Evolutionary conservation across 2,113 vertebrate species (phyloP).

Genomic region (Canis aureus): DNA sequence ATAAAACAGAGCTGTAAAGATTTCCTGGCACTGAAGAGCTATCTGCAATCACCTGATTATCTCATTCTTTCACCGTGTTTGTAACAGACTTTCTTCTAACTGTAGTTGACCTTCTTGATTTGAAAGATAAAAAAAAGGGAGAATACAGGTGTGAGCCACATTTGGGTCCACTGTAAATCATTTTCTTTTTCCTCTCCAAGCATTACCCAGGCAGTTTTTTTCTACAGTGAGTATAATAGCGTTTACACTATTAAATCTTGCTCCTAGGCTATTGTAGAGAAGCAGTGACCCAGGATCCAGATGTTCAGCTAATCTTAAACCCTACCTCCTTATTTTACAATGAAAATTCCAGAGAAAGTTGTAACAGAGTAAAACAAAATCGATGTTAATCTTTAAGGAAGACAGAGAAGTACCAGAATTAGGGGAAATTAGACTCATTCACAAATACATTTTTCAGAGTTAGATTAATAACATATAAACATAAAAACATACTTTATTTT

Average conservation of each 20-base stretch:
- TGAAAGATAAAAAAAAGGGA: slow-evolving; percentile 19
- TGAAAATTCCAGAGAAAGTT: not conserved
- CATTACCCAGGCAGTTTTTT: not conserved
- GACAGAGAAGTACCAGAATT: not conserved
- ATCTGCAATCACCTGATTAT: not conserved
- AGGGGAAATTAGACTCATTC: not conserved
- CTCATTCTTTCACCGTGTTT: not conserved
- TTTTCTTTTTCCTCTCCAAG: not conserved
- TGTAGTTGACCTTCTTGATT: not conserved
- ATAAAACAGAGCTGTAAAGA: not conserved
- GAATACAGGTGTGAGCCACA: not conserved
- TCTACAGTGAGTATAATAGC: not conserved
- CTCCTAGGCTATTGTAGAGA: not conserved
- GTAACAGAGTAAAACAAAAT: not conserved
- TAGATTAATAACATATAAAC: not conserved
- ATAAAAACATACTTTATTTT: not conserved
- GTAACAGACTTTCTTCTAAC: not conserved
- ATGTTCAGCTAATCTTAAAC: not conserved
- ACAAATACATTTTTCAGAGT: slow-evolving; percentile 12
- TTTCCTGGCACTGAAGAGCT: not conserved
- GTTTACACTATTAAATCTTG: not conserved
- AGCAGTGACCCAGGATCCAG: not conserved
- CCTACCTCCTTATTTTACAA: not conserved
- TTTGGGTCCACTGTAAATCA: not conserved
- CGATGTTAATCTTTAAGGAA: not conserved